These are phyloP conservation scores for Pasiphila rectangulata DNA, from an alignment of 2,888 invertebrate genomes.

Conservation along the genomic window DNA sequence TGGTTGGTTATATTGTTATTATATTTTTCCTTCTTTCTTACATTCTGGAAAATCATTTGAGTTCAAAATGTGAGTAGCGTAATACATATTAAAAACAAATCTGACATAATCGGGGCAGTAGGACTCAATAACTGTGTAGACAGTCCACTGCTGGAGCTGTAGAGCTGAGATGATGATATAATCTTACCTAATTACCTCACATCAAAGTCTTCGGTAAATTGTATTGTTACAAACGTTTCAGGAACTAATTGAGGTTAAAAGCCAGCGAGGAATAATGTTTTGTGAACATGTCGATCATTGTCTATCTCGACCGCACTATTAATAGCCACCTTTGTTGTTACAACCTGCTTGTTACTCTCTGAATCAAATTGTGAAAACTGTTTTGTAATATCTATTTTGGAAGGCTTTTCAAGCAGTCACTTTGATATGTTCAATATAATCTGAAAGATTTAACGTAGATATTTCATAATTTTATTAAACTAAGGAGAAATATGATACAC, in stretches of 20 bases:
- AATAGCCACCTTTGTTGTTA: conserved; percentile 28
- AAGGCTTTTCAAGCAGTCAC: background rate
- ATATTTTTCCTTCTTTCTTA: too few species aligned
- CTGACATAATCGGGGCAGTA: too few species aligned
- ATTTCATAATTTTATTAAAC: too few species aligned
- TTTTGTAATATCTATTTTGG: background rate
- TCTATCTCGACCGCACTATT: conserved; percentile 41
- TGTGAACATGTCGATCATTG: conserved; percentile 63
- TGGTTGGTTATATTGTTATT: too few species aligned
- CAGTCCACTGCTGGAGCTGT: too few species aligned
- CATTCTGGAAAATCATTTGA: too few species aligned
- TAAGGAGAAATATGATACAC: too few species aligned
- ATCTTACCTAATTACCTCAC: conserved; percentile 31
- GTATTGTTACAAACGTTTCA: conserved; percentile 59
- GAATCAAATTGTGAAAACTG: conserved; percentile 3
- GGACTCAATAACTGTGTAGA: too few species aligned
- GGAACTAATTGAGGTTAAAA: conserved; percentile 69
- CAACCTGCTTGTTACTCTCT: background rate
- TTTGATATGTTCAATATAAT: too few species aligned
- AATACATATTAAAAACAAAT: too few species aligned
- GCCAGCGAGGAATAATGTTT: conserved; percentile 61
- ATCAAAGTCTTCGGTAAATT: conserved; percentile 51
- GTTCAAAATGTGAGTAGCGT: too few species aligned
- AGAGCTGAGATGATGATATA: background rate
- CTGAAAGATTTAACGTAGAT: too few species aligned